These are phyloP conservation scores for Gopherus flavomarginatus DNA, from an alignment of 2,113 vertebrate genomes.

Conservation along the genomic window DNA sequence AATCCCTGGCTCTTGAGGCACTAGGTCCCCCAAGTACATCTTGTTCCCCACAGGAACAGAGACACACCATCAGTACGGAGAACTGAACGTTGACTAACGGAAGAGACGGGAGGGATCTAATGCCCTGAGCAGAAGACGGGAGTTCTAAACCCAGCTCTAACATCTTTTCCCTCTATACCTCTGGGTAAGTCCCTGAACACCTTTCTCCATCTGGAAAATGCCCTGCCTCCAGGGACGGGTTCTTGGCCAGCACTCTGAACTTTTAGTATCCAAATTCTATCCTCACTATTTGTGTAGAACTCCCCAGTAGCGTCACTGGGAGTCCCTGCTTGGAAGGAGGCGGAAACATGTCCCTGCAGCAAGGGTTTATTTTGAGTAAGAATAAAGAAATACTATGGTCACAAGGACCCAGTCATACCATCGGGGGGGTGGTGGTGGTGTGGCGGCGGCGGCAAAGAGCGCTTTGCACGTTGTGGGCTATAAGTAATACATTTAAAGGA, in stretches of 20 bases:
- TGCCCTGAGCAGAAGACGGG: not conserved
- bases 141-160: not conserved
- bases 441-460: not conserved
- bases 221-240: fast-evolving
- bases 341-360: not conserved
- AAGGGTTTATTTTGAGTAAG: not conserved
- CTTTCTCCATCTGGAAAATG: fast-evolving
- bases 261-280: fast-evolving
- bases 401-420: not conserved
- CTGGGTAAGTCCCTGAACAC: not conserved
- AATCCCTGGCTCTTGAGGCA: not conserved
- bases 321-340: not conserved
- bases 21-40: not conserved
- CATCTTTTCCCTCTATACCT: not conserved
- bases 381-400: not conserved
- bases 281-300: not conserved
- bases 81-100: fast-evolving
- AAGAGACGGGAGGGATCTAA: fast-evolving
- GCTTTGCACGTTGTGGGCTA: fast-evolving
- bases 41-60: not conserved
- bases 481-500: fast-evolving
- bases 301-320: not conserved
- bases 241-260: fast-evolving
- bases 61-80: fast-evolving
- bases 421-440: too few species aligned